Evolutionary conservation across 2,797 vertebrate genomes (phyloP), one percentile per base, ranked within the genome.

Genomic region (Arctocebus calabarensis): DNA sequence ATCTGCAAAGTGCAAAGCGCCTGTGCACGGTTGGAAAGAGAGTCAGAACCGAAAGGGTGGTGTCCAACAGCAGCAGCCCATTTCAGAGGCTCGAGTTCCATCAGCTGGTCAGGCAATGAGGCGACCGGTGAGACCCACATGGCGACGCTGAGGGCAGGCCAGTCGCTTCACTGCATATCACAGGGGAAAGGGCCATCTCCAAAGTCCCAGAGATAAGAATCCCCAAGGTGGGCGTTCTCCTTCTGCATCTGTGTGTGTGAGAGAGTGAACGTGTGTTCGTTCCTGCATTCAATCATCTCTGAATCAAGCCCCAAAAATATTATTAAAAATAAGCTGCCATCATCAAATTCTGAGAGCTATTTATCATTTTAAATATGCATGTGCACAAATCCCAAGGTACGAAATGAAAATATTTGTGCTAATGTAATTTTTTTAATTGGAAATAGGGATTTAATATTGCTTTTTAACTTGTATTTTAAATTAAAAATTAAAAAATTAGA

Each of bases 401-500:
- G 70, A 95, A 96, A 82, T 79, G 71, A 96, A 96, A 94, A 94
- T 96, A 95, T 70, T 90, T 95, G 85, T 40, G 45, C 75, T 95
- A 94, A 88, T 71, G 43, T 81, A 29, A 85, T 73, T 73, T 91
- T 92, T 23, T 34, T 59, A 91, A 94, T 40, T 83, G 40, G 43
- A 17, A 74, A 11, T 52, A 83, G 13, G 22, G 70, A 85, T 83
- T 83, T 88, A 94, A 92, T 94, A 93, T 86, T 94, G 88, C 70
- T 62, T 90, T 96, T 84, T 93, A 94, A 95, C 64, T 83, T 90
- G 78, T 45, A 85, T 94, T 97, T 96, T 96, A 94, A 97, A 97
- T 97, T 97, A 96, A 97, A 94, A 96, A 78, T 94, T 20, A 9
- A 68, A 84, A 94, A 93, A 96, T 78, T 85, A 79, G 93, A 84